phyloP scores from a whole-genome alignment of 2,113 vertebrate species.

The Gobio gobio region DNA sequence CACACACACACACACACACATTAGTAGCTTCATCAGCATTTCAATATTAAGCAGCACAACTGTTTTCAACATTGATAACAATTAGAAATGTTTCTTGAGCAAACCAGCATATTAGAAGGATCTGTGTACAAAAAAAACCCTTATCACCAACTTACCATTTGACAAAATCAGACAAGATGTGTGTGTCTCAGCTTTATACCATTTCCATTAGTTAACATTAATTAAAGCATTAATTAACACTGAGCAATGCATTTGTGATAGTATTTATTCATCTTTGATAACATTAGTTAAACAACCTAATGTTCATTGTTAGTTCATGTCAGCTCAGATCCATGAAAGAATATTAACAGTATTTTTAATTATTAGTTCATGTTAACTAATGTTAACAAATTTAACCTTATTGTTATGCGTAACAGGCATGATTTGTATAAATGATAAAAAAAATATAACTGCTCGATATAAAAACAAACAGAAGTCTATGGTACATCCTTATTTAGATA shows the following conservation, averaged over 20 bases:
- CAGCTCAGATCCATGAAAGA: no score
- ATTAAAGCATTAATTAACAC: no score
- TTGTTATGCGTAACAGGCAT: no score
- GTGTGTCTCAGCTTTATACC: not conserved
- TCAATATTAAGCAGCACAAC: not conserved
- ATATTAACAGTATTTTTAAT: no score
- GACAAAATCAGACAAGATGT: not conserved
- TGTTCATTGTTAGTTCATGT: no score
- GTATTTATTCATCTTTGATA: not conserved
- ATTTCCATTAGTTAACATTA: no score
- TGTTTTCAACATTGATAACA: not conserved
- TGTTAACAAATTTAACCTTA: no score
- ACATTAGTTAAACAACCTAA: not conserved
- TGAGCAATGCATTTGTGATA: no score
- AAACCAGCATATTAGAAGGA: not conserved
- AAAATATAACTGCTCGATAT: not conserved
- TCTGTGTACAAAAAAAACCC: not conserved
- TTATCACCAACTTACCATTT: not conserved
- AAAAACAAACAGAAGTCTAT: not conserved
- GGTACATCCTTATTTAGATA: not conserved
- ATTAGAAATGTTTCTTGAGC: not conserved
- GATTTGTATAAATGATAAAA: not conserved
- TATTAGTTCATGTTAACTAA: no score
- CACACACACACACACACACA: constrained; percentile 15
- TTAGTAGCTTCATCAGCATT: not conserved